Evolutionary conservation across 2,113 vertebrate species (phyloP), one percentile per base, ranked within the genome.

Genomic region (Amphilophus citrinellus): DNA sequence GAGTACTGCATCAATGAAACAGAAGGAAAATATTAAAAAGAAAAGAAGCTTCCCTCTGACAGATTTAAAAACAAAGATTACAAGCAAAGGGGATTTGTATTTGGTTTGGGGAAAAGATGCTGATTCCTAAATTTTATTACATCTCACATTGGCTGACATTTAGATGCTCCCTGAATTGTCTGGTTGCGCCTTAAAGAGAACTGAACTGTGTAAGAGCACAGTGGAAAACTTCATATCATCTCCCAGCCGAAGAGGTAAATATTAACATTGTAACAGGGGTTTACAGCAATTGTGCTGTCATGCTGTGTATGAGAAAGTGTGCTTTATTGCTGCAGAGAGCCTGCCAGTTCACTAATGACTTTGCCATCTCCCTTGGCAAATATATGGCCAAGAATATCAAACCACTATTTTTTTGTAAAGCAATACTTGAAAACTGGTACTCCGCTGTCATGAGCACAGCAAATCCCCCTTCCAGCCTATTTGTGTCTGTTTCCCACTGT

Each of bases 201-300:
- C 30, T 35, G 57, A 85, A 35, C 62, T 76, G 61, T 85, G 82
- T 76, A 2, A 20, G 27, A 81, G 86, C 24, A 0, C 82, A 90
- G 76, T 90, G 93, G 92, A 94, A 93, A 94, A 90, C 86, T 81
- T 87, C 68, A 68, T 84, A 76, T 86, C 79, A 59, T 87, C 87
- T 56, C 87, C 35, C 76, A 71, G 83, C 82, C 18, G 61, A 87
- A 83, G 85, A 84, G 79, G 81, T 94, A 95, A 93, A 95, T 93
- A 94, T 95, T 93, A 93, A 89, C 91, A 95, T 94, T 94, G 85
- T 94, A 65, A 44, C 63, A 62, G 76, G 80, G 71, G 85, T 87
- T 92, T 84, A 80, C 87, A 83, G 87, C 82, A 84, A 80, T 80
- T 80, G 35, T 42, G 6, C 77, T 91, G 94, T 84, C 92, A 80